Evolutionary conservation across 2,113 vertebrate species (phyloP).

Genomic region (Oenanthe oenanthe): DNA sequence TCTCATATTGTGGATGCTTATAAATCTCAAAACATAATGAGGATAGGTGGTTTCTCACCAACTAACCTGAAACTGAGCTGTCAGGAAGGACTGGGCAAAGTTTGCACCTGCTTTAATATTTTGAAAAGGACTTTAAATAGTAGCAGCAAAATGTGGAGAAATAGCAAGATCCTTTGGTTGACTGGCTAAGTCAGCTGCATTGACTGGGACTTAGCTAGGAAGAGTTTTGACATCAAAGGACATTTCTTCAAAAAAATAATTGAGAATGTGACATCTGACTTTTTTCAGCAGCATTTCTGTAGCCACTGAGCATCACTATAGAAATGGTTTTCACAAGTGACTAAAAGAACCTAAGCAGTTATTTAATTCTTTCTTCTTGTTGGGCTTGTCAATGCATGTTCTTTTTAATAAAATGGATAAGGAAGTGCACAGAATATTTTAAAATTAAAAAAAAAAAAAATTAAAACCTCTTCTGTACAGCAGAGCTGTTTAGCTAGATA

Average conservation of each 20-base stretch:
- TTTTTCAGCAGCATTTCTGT: background rate
- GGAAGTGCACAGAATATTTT: background rate
- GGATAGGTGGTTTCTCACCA: background rate
- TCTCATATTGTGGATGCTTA: background rate
- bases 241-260: background rate
- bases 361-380: background rate
- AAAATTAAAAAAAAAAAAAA: background rate
- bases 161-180: background rate
- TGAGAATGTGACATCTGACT: background rate
- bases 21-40: background rate
- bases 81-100: background rate
- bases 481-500: background rate
- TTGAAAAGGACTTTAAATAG: background rate
- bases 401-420: background rate
- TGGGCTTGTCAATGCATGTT: background rate
- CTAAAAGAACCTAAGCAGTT: background rate
- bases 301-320: background rate
- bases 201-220: background rate
- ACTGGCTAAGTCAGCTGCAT: background rate
- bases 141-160: background rate
- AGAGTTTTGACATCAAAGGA: background rate
- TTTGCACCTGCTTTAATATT: background rate
- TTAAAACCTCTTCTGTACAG: background rate
- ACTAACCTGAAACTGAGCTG: background rate
- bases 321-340: background rate